These are phyloP conservation scores for Neodon shergylaensis DNA, from an alignment of 2,113 vertebrate genomes.

Conservation along the genomic window DNA sequence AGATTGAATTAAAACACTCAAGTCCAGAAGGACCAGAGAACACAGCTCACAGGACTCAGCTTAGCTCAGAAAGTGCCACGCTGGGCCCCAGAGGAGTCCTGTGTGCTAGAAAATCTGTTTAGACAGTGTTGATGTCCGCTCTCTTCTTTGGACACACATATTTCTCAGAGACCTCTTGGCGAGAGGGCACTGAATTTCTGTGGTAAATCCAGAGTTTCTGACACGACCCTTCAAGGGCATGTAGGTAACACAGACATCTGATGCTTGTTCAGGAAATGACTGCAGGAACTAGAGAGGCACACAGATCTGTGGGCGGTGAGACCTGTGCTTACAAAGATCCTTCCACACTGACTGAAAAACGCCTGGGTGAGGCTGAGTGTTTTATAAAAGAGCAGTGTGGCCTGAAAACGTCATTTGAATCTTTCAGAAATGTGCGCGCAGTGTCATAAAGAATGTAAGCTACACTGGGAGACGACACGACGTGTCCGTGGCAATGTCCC, in stretches of 20 bases:
- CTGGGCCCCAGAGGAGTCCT: background rate
- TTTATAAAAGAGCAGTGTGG: background rate
- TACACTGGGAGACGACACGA: background rate
- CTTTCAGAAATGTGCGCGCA: constrained; percentile 8
- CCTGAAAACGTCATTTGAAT: background rate
- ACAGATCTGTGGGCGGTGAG: background rate
- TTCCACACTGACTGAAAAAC: background rate
- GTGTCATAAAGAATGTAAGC: background rate
- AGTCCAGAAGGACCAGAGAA: background rate
- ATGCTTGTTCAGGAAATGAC: background rate
- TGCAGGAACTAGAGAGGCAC: background rate
- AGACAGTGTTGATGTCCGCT: background rate
- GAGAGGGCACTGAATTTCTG: background rate
- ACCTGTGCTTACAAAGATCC: background rate
- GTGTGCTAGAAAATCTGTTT: background rate
- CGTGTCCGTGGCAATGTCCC: background rate
- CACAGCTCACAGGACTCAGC: background rate
- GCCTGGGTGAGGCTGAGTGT: background rate
- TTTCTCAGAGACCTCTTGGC: background rate
- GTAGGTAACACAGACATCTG: background rate
- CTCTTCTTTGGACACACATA: background rate
- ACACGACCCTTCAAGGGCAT: background rate
- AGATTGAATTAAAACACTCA: background rate
- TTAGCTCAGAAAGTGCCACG: background rate
- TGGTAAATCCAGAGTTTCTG: background rate